Evolutionary conservation across 1,140 invertebrate species (phyloP).

Genomic region (Drosophila pandora): DNA sequence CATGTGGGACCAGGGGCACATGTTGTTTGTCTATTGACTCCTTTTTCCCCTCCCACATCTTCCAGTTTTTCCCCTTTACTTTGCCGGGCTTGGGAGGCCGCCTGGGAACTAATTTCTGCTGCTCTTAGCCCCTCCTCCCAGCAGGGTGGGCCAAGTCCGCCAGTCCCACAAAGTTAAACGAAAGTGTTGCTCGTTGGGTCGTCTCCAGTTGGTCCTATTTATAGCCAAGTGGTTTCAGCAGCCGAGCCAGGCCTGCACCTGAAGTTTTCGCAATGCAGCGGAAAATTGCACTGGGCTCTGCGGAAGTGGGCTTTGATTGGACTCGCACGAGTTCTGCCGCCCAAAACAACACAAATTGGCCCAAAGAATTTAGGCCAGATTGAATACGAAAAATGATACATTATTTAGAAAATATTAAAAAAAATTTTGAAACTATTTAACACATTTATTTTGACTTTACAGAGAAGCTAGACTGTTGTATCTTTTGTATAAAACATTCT

Average conservation of each 20-base stretch:
- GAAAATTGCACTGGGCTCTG: conserved; percentile 22
- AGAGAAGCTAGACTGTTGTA: no score
- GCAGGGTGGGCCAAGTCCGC: background rate
- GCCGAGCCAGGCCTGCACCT: conserved; percentile 6
- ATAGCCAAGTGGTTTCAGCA: conserved; percentile 40
- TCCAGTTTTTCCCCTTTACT: conserved; percentile 2
- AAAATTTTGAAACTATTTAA: no score
- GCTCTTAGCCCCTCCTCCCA: background rate
- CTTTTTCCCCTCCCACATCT: background rate
- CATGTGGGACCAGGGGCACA: conserved; percentile 61
- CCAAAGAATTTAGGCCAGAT: background rate
- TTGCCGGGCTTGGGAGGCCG: conserved; percentile 18
- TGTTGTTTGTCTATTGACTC: conserved; percentile 33
- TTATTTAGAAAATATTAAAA: no score
- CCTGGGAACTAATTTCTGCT: conserved; percentile 52
- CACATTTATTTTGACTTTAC: no score
- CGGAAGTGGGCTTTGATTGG: conserved; percentile 18
- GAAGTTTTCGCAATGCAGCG: conserved; percentile 13
- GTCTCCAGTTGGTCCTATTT: conserved; percentile 46
- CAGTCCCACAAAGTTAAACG: conserved; percentile 36
- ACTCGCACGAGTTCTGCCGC: conserved; percentile 1
- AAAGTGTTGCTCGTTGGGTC: conserved; percentile 43
- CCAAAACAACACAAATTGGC: background rate
- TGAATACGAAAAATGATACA: background rate
- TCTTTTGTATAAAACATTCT: no score